These are phyloP conservation scores for Psylliodes chrysocephalus DNA, from an alignment of 2,888 invertebrate species.

Conservation along the genomic window DNA sequence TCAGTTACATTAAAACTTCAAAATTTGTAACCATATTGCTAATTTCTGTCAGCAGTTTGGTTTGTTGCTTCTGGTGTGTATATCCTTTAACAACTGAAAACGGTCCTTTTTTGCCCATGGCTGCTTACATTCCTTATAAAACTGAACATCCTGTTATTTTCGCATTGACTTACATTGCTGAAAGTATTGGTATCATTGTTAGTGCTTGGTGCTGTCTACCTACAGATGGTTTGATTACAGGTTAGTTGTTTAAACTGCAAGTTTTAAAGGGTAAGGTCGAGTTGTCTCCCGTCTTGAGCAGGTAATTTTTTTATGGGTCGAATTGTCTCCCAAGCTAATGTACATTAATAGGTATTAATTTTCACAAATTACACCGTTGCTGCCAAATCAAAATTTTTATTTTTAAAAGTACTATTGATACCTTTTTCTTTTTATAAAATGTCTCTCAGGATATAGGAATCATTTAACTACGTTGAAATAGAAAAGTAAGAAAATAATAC, in stretches of 20 bases:
- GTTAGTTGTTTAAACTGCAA: constrained; percentile 7
- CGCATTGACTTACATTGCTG: constrained; percentile 18
- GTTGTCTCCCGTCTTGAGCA: no score
- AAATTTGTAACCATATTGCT: background rate
- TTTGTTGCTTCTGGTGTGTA: background rate
- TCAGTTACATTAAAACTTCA: background rate
- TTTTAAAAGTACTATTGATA: no score
- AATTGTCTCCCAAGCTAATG: no score
- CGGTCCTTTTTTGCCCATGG: constrained; percentile 24
- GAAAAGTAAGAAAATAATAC: no score
- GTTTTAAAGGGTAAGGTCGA: no score
- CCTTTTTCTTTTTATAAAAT: no score
- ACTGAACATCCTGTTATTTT: constrained; percentile 8
- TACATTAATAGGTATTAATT: no score
- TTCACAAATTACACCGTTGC: no score
- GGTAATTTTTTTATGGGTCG: no score
- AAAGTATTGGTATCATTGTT: constrained; percentile 8
- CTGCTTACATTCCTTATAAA: constrained; percentile 22
- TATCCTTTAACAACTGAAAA: constrained; percentile 19
- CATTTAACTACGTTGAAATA: no score
- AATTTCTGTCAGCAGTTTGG: background rate
- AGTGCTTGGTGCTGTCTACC: constrained; percentile 12
- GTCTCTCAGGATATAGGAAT: no score
- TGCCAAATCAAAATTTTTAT: no score
- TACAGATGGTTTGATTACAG: constrained; percentile 17